Evolutionary conservation across 2,113 vertebrate species (phyloP).

Genomic region (Arenaria interpres): DNA sequence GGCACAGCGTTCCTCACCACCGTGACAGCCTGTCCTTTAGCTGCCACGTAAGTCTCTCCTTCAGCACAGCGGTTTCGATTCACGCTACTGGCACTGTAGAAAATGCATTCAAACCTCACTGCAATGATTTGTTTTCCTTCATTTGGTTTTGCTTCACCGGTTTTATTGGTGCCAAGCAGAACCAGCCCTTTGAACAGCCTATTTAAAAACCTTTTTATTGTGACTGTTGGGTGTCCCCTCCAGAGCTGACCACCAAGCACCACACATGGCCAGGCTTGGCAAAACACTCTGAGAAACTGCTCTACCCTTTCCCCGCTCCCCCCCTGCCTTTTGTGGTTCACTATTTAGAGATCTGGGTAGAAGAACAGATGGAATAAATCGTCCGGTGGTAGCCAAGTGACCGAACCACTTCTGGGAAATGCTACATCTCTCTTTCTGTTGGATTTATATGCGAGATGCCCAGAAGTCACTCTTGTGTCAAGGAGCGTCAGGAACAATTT

Average conservation of each 20-base stretch:
- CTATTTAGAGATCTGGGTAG: conserved; percentile 1
- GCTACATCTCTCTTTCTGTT: neutral
- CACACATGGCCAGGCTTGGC: neutral
- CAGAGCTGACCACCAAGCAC: neutral
- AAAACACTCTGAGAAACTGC: conserved; percentile 25
- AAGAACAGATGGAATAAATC: conserved; percentile 57
- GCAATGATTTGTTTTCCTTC: neutral
- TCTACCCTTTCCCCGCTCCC: neutral
- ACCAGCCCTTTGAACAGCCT: neutral
- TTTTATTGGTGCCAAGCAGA: neutral
- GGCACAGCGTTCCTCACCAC: neutral
- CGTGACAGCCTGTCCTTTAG: neutral
- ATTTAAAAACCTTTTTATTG: neutral
- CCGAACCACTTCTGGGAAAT: conserved; percentile 35
- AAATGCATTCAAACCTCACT: neutral
- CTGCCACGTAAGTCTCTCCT: neutral
- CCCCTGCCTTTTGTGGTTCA: neutral
- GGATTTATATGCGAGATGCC: neutral
- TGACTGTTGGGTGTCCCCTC: neutral
- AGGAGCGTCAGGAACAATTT: neutral
- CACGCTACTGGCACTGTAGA: neutral
- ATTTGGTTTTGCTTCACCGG: neutral
- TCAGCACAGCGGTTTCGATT: neutral
- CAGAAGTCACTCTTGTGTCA: neutral
- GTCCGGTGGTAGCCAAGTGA: conserved; percentile 16